A percentile compares a stretch with the other conserved stretches of the same genome.
phyloP scores from a whole-genome alignment of 2,113 vertebrate genomes.

The Onychorhynchus coronatus region DNA sequence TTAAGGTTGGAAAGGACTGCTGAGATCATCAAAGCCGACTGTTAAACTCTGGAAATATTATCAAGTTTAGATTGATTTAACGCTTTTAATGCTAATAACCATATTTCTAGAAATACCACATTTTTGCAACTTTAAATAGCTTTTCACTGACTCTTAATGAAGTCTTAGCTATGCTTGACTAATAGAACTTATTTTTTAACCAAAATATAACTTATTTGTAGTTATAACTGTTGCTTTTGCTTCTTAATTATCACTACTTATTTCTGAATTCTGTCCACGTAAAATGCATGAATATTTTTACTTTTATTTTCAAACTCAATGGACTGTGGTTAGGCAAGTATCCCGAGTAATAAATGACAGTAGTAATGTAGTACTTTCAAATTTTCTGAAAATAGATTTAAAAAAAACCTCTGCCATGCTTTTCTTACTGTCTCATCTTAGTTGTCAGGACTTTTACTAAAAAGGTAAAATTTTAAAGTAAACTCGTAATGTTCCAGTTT shows the following conservation, averaged over 20 bases:
- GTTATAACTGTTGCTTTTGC: neutral
- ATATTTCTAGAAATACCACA: neutral
- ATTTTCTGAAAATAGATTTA: neutral
- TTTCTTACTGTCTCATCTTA: neutral
- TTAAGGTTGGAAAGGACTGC: neutral
- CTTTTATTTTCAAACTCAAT: neutral
- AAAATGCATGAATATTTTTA: neutral
- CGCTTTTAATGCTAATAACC: neutral
- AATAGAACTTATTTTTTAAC: neutral
- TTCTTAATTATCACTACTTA: neutral
- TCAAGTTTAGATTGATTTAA: neutral
- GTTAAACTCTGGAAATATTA: neutral
- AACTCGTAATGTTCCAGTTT: neutral
- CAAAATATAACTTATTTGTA: neutral
- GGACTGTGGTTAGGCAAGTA: neutral
- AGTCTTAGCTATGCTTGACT: neutral
- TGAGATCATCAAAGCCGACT: neutral
- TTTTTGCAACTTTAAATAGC: neutral
- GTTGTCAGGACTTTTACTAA: neutral
- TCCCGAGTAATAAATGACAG: neutral
- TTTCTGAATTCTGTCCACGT: neutral
- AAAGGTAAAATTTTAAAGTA: neutral
- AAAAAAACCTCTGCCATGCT: neutral
- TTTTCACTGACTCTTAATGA: neutral
- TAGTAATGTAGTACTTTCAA: neutral